Evolutionary conservation across 1,140 invertebrate species (phyloP), one percentile per base, ranked within the genome.

Genomic region (Zelostemma sp.): DNA sequence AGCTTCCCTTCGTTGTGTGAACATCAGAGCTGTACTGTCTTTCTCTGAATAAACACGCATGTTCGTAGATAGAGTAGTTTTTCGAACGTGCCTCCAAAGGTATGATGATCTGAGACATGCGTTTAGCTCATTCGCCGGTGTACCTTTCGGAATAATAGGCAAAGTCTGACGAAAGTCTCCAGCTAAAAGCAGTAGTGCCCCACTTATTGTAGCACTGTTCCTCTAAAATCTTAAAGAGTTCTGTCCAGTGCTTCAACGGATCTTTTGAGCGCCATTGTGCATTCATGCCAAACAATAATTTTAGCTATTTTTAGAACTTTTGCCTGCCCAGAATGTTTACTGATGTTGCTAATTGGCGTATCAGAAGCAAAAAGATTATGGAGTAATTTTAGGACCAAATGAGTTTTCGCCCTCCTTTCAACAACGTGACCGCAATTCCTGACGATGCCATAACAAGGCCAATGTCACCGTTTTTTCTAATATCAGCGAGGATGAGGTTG

Each of bases 261-360:
- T 33, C 43, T 57, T 45, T 62, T 79, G 25, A 74, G 73, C 1
- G 71, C 46, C 82, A 83, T 84, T 40, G 81, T 80, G 58, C 70
- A 78, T 77, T 85, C 80, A 76, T 85, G 77, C 76, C 83, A 84
- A 50, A 84, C 59, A 41, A 85, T 77, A n/a, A 51, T 31, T 15
- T 21, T 38, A 14, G 19, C 40, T 18, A 12, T 8, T 18, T 53
- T 33, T 2, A 53, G 17, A 16, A 53, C 15, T 17, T 11, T 19
- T 1, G 11, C 40, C 3, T n/a, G 1, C 1, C 5, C 3, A 25
- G 25, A 33, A 9, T 31, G 17, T 35, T 41, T 57, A n/a, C 9
- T 25, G 6, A 47, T 46, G 16, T 21, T 31, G 17, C 54, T 47
- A 28, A 35, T 25, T 17, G 54, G 41, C 6, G 21, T 19, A 19